These are phyloP conservation scores for Corythucha ciliata DNA, from an alignment of 2,888 invertebrate species.

Conservation along the genomic window DNA sequence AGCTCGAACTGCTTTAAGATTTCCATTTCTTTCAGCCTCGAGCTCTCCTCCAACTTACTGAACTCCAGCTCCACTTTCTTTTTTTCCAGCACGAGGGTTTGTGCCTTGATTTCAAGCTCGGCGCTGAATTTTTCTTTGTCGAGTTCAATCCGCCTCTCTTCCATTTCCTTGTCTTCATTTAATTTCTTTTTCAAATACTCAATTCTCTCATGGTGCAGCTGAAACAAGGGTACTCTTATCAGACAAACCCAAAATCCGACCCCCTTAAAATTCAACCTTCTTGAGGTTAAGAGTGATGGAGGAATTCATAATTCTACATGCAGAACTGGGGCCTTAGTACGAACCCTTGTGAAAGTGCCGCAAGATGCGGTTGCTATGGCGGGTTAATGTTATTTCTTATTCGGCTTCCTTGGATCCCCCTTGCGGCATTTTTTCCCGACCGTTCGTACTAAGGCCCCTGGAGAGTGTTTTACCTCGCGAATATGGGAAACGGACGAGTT, in stretches of 20 bases:
- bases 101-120: neutral
- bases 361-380: too few species aligned
- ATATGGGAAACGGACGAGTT: neutral
- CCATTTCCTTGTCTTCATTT: neutral
- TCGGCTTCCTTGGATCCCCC: too few species aligned
- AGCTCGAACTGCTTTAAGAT: neutral
- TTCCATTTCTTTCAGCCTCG: too few species aligned
- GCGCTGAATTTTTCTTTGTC: neutral
- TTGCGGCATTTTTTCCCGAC: too few species aligned
- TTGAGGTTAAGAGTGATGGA: too few species aligned
- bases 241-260: neutral
- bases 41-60: neutral
- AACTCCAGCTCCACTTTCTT: neutral
- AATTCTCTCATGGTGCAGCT: neutral
- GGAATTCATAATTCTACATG: too few species aligned
- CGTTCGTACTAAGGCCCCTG: too few species aligned
- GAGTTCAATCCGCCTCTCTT: neutral
- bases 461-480: neutral
- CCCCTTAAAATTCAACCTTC: neutral
- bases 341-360: too few species aligned
- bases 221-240: neutral
- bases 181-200: slow-evolving; percentile 3
- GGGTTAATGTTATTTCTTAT: too few species aligned
- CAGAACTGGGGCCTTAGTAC: too few species aligned
- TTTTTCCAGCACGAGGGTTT: neutral